These are phyloP conservation scores for Heliopora coerulea DNA, from an alignment of 92 coral and sea anemone genomes.

Conservation along the genomic window DNA sequence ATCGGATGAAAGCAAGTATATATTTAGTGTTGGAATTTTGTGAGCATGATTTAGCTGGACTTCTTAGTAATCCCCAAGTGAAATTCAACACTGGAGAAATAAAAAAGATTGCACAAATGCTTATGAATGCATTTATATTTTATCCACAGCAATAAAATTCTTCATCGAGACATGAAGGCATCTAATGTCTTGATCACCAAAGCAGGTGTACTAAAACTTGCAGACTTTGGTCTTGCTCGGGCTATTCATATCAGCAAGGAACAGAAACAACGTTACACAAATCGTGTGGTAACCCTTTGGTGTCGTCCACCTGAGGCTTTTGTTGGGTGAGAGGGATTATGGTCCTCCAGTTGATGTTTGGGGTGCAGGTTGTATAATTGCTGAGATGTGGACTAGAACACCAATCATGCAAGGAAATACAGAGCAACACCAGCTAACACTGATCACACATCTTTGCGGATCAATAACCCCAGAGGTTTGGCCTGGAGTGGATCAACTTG, in stretches of 20 bases:
- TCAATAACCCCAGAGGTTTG: conserved; percentile 88
- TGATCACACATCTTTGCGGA: conserved; percentile 91
- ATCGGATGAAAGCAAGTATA: conserved; percentile 98
- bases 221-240: conserved; percentile 97
- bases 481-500: conserved; percentile 92
- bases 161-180: conserved; percentile 99
- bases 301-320: conserved; percentile 94
- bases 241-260: conserved; percentile 93
- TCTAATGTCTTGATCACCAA: conserved; percentile 97
- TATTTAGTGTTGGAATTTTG: conserved; percentile 98
- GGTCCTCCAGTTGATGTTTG: conserved; percentile 99
- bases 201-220: conserved; percentile 89
- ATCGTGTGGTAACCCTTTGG: conserved; percentile 96
- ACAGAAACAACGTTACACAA: conserved; percentile 86
- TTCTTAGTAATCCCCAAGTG: conserved; percentile 86
- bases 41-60: conserved; percentile 99
- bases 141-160: conserved; percentile 97
- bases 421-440: conserved; percentile 88
- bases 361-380: conserved; percentile 99
- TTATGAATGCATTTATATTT: conserved; percentile 94
- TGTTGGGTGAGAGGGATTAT: conserved; percentile 92
- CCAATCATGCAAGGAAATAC: conserved; percentile 99
- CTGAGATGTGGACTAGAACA: conserved; percentile 97
- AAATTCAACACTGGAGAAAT: conserved; percentile 87
- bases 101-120: conserved; percentile 93